These are phyloP conservation scores for Trematocara macrostoma DNA, from an alignment of 2,113 vertebrate genomes.

Conservation along the genomic window DNA sequence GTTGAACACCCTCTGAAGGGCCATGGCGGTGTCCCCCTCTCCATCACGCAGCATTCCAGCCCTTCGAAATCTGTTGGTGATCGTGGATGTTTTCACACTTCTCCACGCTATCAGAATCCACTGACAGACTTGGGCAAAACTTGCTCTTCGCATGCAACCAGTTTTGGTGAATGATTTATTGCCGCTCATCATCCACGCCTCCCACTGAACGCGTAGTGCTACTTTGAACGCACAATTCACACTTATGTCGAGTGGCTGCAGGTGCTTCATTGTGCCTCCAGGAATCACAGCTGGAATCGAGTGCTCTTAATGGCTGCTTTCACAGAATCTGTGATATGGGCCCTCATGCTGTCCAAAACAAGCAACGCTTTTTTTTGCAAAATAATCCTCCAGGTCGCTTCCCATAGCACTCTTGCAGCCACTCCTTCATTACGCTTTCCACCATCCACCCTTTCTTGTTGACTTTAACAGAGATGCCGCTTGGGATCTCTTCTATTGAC, in stretches of 20 bases:
- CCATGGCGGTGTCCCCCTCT: accelerated
- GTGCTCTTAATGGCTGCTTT: neutral
- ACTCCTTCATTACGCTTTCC: no score
- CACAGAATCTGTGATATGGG: neutral
- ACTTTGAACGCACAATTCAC: neutral
- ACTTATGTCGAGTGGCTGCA: neutral
- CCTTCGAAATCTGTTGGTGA: no score
- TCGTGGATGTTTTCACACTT: no score
- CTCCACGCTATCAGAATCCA: neutral
- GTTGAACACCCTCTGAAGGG: no score
- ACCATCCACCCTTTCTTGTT: no score
- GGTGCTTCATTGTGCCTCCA: neutral
- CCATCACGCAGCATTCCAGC: no score
- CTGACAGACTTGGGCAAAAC: neutral
- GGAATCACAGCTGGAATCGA: neutral
- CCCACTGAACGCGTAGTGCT: neutral
- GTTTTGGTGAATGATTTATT: neutral
- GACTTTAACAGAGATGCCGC: no score
- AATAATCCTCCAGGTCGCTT: accelerated
- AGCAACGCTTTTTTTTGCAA: neutral
- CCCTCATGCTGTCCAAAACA: neutral
- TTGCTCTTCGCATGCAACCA: neutral
- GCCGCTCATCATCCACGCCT: neutral
- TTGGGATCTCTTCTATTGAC: no score
- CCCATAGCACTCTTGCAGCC: no score